Evolutionary conservation across 2,888 invertebrate genomes (phyloP), one percentile per base, ranked within the genome.

Genomic region (Rhingia rostrata): DNA sequence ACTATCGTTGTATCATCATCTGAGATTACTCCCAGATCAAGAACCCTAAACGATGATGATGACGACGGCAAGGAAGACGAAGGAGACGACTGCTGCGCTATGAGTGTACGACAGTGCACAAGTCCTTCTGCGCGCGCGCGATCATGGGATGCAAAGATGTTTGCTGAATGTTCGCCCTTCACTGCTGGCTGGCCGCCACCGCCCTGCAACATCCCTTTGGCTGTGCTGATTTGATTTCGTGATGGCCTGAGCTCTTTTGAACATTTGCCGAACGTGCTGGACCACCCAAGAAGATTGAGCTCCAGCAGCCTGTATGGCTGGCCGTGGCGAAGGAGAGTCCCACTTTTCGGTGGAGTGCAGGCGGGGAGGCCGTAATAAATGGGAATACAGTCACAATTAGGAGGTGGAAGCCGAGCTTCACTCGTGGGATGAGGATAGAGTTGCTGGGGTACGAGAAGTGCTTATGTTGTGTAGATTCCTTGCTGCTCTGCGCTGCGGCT

Each of bases 181-280:
- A 14, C 56, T 53, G 49, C 53, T 10, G 4, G 7, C 33, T 45
- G 51, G 58, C 67, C 64, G 43, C 22, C 43, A 14, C 69, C 49
- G 14, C 51, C 69, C 56, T 22, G 41, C 32, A 58, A 69, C 74
- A 84, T 80, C 84, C 80, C 80, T 84, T 75, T 84, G 74, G 74
- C 60, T 84, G 80, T 84, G 84, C 84, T 84, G 84, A 84, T 84
- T 84, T 84, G 84, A 84, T 84, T 84, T 84, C 84, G 84, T 84
- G 84, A 84, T 84, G 84, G 84, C 84, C 80, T 66, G 74, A 41
- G 74, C 84, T 84, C 84, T 70, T 84, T 84, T 84, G 84, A 84
- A 84, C 84, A 84, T 84, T 84, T 80, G 84, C 84, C 84, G 84
- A 84, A 84, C 80, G 84, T 84, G 84, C 84, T 80, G 84, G 84